These are phyloP conservation scores for Agriopis leucophaearia DNA, from an alignment of 2,888 invertebrate species.

Conservation along the genomic window DNA sequence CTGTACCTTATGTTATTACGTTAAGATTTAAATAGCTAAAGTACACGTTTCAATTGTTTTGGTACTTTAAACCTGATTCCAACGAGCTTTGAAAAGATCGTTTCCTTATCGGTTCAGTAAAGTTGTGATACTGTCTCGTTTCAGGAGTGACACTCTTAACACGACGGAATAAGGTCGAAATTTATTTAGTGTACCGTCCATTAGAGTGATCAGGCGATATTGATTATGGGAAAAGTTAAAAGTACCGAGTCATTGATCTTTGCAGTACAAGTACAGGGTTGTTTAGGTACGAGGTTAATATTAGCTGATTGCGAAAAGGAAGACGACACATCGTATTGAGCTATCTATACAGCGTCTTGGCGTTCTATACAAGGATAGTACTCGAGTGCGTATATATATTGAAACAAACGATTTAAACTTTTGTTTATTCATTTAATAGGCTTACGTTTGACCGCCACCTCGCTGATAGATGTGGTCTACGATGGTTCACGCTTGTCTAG, in stretches of 20 bases:
- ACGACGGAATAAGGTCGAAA: background rate
- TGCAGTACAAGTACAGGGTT: background rate
- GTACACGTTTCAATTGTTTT: background rate
- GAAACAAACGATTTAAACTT: no score
- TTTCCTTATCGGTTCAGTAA: background rate
- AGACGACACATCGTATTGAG: no score
- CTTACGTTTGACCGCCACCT: no score
- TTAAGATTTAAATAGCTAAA: background rate
- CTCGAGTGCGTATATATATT: no score
- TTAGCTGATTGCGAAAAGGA: no score
- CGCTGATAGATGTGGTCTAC: no score
- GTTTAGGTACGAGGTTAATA: background rate
- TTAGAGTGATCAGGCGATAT: conserved; percentile 15
- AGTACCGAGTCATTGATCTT: conserved; percentile 26
- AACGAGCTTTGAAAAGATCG: background rate
- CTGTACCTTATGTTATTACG: background rate
- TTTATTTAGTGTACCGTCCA: conserved; percentile 2
- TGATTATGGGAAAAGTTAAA: conserved; percentile 19
- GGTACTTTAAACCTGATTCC: conserved; percentile 2
- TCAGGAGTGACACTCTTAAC: background rate
- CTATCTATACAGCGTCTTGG: no score
- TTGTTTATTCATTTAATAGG: no score
- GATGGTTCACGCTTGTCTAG: no score
- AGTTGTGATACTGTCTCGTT: conserved; percentile 3
- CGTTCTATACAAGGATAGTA: no score